Evolutionary conservation across 2,113 vertebrate genomes (phyloP).

Genomic region (Paramisgurnus dabryanus): DNA sequence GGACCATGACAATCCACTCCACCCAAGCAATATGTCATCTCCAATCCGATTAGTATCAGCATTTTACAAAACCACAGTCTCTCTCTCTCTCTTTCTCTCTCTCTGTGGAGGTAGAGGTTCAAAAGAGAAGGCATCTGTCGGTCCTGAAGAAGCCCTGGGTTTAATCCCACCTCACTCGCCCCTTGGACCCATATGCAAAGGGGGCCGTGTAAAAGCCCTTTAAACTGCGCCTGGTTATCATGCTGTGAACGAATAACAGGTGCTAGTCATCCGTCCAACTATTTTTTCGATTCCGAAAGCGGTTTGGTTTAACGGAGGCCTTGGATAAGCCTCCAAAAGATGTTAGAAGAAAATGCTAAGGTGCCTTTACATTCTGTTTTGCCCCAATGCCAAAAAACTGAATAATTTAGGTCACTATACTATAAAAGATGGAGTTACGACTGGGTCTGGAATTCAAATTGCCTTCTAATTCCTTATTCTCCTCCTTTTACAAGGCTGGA

Average conservation of each 20-base stretch:
- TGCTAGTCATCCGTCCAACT: not conserved
- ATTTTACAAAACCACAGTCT: constrained; percentile 75
- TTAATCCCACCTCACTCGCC: constrained; percentile 49
- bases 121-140: constrained; percentile 68
- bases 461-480: constrained; percentile 62
- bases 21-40: constrained; percentile 82
- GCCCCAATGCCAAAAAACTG: not conserved
- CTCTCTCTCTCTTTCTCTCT: constrained; percentile 42
- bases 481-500: constrained; percentile 52
- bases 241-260: not conserved
- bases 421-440: constrained; percentile 18
- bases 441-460: constrained; percentile 25
- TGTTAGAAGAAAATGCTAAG: not conserved
- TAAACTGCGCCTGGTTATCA: constrained; percentile 33
- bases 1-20: constrained; percentile 84
- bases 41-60: constrained; percentile 92
- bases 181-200: constrained; percentile 44
- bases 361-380: not conserved
- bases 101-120: constrained; percentile 57
- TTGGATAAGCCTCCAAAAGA: not conserved
- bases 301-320: not conserved
- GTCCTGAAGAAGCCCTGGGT: constrained; percentile 43
- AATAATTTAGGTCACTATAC: not conserved
- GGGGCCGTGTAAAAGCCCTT: constrained; percentile 50
- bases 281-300: not conserved